Evolutionary conservation across 2,797 vertebrate genomes (phyloP), one percentile per base, ranked within the genome.

Genomic region (Rhinatrema bivittatum): DNA sequence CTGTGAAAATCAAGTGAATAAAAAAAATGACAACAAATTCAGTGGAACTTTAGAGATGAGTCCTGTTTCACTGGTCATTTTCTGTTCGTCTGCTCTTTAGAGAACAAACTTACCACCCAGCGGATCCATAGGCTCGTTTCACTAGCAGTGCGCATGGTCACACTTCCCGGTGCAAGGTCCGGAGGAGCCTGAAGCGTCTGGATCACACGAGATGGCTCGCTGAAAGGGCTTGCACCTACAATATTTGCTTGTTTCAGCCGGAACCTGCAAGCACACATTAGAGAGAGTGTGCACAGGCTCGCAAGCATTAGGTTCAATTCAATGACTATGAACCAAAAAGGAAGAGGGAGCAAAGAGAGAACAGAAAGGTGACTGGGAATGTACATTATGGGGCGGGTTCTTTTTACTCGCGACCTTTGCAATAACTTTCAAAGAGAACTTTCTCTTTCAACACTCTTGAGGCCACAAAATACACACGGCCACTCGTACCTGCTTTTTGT

Each of bases 161-260:
- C 60, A 13, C 90, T 91, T 9, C 82, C 74, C 0, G 94, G 94
- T 19, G 83, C 73, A 2, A 81, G 65, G 3, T 98, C 92, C 0
- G 94, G 94, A 1, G 93, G 87, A 0, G 88, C 91, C 70, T 94
- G 92, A 46, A 97, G 66, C 0, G 94, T 98, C 66, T 95, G 89
- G 60, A 97, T 96, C 50, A 92, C 66, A 6, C 93, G 80, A 22
- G 94, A 95, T 6, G 89, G 87, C 5, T 65, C 72, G 47, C 94
- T 97, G 40, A 78, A 53, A 0, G 91, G 84, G 51, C 94, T 87
- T 32, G 86, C 30, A 2, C 94, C 94, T 2, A 93, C 89, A 5
- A 98, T 81, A 26, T 98, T 98, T 68, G 82, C 84, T 69, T 98
- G 94, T 14, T 60, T 66, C 85, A 98, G 87, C 17, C 91, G 81